phyloP scores from a whole-genome alignment of 2,888 invertebrate genomes.

The Dascillus cervinus region DNA sequence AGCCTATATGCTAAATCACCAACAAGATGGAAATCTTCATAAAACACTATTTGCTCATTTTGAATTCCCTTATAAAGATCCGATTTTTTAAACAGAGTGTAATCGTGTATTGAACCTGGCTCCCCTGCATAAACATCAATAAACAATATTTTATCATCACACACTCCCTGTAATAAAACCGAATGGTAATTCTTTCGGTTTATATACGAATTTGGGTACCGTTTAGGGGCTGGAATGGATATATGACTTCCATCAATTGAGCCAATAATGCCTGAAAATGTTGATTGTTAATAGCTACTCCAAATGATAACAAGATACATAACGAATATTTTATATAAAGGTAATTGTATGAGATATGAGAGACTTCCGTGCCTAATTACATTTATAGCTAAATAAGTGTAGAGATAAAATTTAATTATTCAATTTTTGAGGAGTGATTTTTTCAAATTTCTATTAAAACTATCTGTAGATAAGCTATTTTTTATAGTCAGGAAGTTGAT shows the following conservation, averaged over 20 bases:
- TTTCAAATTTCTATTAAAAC: too few relatives aligned
- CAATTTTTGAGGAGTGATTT: too few relatives aligned
- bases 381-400: too few relatives aligned
- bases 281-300: too few relatives aligned
- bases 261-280: too few relatives aligned
- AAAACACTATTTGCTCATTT: neutral
- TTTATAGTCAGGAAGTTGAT: too few relatives aligned
- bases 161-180: constrained; percentile 23
- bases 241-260: constrained; percentile 19
- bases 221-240: constrained; percentile 14
- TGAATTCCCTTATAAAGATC: constrained; percentile 10
- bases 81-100: constrained; percentile 18
- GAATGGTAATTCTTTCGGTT: constrained; percentile 17
- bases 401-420: too few relatives aligned
- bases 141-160: constrained; percentile 22
- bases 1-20: constrained; percentile 23
- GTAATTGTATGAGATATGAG: too few relatives aligned
- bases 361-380: too few relatives aligned
- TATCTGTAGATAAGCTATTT: too few relatives aligned
- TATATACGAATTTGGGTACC: constrained; percentile 14
- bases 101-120: constrained; percentile 22
- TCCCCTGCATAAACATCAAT: constrained; percentile 23
- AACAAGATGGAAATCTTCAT: constrained; percentile 8
- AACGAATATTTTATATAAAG: too few relatives aligned
- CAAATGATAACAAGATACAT: too few relatives aligned